phyloP scores from a whole-genome alignment of 2,888 invertebrate species.

The Caenorhabditis auriculariae region DNA sequence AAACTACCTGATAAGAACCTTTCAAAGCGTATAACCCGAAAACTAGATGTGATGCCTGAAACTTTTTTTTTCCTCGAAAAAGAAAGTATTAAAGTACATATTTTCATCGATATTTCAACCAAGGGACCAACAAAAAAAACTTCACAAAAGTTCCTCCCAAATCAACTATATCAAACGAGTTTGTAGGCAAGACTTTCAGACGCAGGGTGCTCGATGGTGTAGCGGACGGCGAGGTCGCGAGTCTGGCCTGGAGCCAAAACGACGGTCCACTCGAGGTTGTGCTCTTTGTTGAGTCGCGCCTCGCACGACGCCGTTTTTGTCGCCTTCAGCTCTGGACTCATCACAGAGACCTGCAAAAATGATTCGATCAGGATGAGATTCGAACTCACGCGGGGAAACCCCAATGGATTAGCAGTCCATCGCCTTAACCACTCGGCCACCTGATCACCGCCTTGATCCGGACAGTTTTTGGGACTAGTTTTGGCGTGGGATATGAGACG shows the following conservation, averaged over 20 bases:
- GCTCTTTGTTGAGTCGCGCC: constrained; percentile 55
- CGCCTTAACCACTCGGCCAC: constrained; percentile 64
- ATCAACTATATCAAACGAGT: no score
- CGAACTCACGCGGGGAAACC: constrained; percentile 63
- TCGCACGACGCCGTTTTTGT: constrained; percentile 17
- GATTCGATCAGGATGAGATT: constrained; percentile 56
- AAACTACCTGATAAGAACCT: no score
- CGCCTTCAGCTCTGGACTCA: constrained; percentile 51
- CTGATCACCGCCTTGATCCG: no score
- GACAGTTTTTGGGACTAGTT: no score
- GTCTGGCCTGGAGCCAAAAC: constrained; percentile 55
- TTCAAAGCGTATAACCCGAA: no score
- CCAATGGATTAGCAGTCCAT: constrained; percentile 64
- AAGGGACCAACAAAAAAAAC: no score
- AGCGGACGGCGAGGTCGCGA: constrained; percentile 48
- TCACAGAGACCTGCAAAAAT: constrained; percentile 36
- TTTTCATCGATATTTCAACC: no score
- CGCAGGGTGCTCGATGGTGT: constrained; percentile 55
- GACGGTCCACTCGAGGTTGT: constrained; percentile 60
- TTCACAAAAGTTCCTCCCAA: no score
- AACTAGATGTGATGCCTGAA: no score
- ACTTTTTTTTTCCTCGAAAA: no score
- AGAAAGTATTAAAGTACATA: no score
- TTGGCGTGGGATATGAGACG: no score
- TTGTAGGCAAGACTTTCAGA: constrained; percentile 44